A percentile compares a stretch with the other conserved stretches of the same genome.
Conservation (phyloP, 2,888 invertebrate genomes). For the Zeuzera pyrina region DNA sequence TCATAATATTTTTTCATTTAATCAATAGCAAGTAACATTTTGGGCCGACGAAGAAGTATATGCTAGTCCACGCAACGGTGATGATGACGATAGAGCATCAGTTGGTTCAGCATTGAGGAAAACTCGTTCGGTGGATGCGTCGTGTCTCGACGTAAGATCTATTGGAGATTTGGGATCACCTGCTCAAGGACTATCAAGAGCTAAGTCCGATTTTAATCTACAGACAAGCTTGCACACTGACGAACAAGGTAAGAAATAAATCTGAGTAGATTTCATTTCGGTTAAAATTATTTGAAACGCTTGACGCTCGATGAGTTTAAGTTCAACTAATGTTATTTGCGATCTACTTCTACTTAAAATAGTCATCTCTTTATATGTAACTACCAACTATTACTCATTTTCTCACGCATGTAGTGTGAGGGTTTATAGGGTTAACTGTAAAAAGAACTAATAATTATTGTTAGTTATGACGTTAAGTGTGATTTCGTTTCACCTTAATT, state of each 20-base stretch:
- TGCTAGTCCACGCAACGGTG: conserved; percentile 75
- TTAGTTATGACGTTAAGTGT: too few relatives aligned
- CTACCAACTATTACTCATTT: too few relatives aligned
- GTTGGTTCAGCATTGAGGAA: conserved; percentile 86
- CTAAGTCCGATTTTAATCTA: conserved; percentile 91
- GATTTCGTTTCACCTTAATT: too few relatives aligned
- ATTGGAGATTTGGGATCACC: conserved; percentile 77
- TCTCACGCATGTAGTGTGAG: too few relatives aligned
- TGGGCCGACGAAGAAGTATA: conserved; percentile 85
- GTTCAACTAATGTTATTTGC: too few relatives aligned
- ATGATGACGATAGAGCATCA: conserved; percentile 82
- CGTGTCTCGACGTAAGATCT: conserved; percentile 86
- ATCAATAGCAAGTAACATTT: conserved; percentile 80
- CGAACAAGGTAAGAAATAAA: conserved; percentile 76
- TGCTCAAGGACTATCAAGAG: conserved; percentile 79
- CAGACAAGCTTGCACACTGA: conserved; percentile 80
- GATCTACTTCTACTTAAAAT: too few relatives aligned
- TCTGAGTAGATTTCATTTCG: background rate
- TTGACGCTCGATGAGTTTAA: too few relatives aligned
- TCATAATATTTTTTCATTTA: background rate
- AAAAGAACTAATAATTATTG: too few relatives aligned
- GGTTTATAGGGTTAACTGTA: too few relatives aligned
- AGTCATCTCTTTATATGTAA: too few relatives aligned
- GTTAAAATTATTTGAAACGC: too few relatives aligned
- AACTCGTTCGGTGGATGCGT: conserved; percentile 91